Conservation (phyloP, 1,140 invertebrate genomes). For the Camponotus pennsylvanicus region DNA sequence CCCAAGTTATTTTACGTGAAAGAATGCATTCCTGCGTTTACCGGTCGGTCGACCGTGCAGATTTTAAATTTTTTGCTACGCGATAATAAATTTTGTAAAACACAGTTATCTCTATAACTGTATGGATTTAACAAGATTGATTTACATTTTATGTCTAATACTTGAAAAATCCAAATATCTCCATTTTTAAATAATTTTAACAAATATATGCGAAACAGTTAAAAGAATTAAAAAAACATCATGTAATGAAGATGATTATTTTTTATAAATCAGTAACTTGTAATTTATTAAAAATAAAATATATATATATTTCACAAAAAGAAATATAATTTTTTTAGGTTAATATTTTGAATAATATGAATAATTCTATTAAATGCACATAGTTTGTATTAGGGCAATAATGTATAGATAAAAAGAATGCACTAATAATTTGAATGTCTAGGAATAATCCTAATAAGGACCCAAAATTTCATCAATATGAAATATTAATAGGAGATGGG, state of each 20-base stretch:
- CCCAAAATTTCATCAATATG: no score
- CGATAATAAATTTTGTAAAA: not conserved
- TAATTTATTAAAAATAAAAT: not conserved
- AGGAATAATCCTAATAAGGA: no score
- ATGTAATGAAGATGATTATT: not conserved
- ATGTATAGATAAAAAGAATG: no score
- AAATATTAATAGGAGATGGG: no score
- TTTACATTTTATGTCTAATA: not conserved
- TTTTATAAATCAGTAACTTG: not conserved
- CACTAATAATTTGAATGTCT: no score
- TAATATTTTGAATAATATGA: no score
- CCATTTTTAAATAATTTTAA: conserved; percentile 4
- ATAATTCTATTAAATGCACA: no score
- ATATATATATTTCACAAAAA: not conserved
- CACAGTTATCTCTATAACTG: not conserved
- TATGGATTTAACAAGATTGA: not conserved
- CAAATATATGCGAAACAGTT: not conserved
- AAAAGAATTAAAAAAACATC: not conserved
- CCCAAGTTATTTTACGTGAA: conserved; percentile 70
- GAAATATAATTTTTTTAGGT: not conserved
- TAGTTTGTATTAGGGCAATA: no score
- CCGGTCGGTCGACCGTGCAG: conserved; percentile 54
- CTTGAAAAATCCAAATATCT: not conserved
- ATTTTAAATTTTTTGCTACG: conserved; percentile 5
- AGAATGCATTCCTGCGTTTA: conserved; percentile 57